Evolutionary conservation across 2,113 vertebrate species (phyloP).

Genomic region (Chaetops frenatus): DNA sequence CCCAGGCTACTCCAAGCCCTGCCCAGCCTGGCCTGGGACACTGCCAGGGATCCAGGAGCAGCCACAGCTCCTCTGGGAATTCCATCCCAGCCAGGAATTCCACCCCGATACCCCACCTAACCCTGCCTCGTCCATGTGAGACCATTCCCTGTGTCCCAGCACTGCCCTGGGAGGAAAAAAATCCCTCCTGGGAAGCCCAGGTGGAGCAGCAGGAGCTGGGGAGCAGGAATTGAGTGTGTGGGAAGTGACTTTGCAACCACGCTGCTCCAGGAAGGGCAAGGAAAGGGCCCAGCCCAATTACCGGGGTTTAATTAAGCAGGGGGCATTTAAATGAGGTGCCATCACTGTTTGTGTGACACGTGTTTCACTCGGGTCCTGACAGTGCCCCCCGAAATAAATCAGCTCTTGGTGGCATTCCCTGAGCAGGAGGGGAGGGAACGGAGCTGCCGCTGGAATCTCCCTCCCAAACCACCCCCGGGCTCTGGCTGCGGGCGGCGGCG

Average conservation of each 20-base stretch:
- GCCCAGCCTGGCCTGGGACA: neutral
- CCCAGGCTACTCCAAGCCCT: neutral
- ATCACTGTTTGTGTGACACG: neutral
- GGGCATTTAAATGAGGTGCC: neutral
- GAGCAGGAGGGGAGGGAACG: neutral
- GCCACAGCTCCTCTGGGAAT: neutral
- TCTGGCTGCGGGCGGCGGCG: neutral
- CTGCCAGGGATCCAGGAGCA: neutral
- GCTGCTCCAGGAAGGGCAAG: neutral
- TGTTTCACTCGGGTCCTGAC: neutral
- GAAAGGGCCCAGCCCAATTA: neutral
- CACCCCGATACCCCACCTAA: neutral
- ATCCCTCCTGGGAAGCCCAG: neutral
- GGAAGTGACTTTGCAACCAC: neutral
- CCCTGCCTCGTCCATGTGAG: neutral
- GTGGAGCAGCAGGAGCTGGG: neutral
- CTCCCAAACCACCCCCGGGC: neutral
- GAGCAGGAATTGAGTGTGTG: neutral
- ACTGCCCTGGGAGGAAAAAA: neutral
- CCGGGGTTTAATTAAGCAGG: neutral
- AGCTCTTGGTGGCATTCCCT: neutral
- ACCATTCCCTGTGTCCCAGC: neutral
- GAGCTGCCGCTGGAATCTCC: neutral
- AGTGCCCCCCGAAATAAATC: neutral
- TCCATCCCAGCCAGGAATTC: neutral